Base-by-base conservation (phyloP, 2,113 vertebrate species). In the Oncorhynchus nerka region DNA sequence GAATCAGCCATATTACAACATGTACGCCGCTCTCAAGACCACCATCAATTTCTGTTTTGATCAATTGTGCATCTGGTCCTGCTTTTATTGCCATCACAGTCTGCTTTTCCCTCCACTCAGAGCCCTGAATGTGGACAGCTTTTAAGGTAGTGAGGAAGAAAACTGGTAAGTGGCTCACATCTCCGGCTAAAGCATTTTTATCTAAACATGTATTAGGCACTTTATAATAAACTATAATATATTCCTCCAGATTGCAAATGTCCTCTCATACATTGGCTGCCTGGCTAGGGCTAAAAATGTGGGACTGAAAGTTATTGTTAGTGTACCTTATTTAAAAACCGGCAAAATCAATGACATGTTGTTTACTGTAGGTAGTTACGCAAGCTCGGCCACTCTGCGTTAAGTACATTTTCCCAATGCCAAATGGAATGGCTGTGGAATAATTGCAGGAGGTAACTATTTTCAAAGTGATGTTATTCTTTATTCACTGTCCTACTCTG, bases 151-250 rank as follows among this genome's bases (percentile, higher is more conserved):
- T 84, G 84, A 87, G 83, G 85, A 82, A 85, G 88, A 55, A 19
- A 82, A 86, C 91, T 91, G 93, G 91, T 94, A 94, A 94, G 93
- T 94, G 93, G 90, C 86, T 92, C 89, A 90, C 93, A 94, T 87
- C 89, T 89, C 89, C 87, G 84, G 83, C 90, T 90, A 92, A 94
- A 92, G 89, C 90, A 87, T 88, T 92, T 94, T 92, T 92, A 92
- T 89, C 88, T 90, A 83, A 92, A 89, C 89, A 28, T 94, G 90
- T 93, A 93, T 93, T 94, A 93, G 92, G 85, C 83, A 83, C 91
- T 85, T 90, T 93, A 93, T 93, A 94, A 93, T 93, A 90, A 94
- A 91, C 93, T 93, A 92, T 93, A 94, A 94, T 94, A 90, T 91
- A 93, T 93, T 94, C 92, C 90, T 80, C 86, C 86, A 87, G 73